Conservation (phyloP, 2,888 invertebrate species). For the Eupithecia inturbata region DNA sequence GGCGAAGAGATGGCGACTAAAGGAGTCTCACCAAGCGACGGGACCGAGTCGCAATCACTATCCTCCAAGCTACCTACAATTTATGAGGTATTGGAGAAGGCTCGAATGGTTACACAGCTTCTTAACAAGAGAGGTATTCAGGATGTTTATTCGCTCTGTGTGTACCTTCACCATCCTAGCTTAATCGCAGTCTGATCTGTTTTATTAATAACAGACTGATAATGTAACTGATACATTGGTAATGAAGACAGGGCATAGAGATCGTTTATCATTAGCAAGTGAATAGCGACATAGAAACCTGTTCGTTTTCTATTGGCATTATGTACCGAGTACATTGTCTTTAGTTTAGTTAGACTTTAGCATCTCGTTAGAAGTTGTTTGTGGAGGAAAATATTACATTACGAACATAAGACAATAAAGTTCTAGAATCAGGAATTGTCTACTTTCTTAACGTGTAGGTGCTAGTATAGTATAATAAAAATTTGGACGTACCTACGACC, state of each 20-base stretch:
- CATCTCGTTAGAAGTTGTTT: neutral
- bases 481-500: too few relatives aligned
- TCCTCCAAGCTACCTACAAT: neutral
- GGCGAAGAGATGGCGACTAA: too few relatives aligned
- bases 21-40: neutral
- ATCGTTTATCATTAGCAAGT: slow-evolving; percentile 25
- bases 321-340: slow-evolving; percentile 5
- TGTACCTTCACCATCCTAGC: too few relatives aligned
- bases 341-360: neutral
- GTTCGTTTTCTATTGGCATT: slow-evolving; percentile 13
- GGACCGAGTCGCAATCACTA: neutral
- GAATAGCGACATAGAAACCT: slow-evolving; percentile 12
- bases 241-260: slow-evolving; percentile 21
- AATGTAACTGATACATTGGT: slow-evolving; percentile 32
- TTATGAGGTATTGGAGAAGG: neutral
- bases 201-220: slow-evolving; percentile 8
- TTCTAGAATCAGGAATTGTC: neutral
- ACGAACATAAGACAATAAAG: neutral
- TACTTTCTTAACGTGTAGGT: neutral
- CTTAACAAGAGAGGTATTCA: neutral
- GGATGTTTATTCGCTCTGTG: too few relatives aligned
- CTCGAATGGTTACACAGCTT: neutral
- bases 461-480: too few relatives aligned
- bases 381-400: neutral
- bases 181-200: neutral